Percentiles rank a stretch among this genome's conserved stretches.
These are phyloP conservation scores for Camelus dromedarius DNA, from an alignment of 2,113 vertebrate species.

Conservation along the genomic window DNA sequence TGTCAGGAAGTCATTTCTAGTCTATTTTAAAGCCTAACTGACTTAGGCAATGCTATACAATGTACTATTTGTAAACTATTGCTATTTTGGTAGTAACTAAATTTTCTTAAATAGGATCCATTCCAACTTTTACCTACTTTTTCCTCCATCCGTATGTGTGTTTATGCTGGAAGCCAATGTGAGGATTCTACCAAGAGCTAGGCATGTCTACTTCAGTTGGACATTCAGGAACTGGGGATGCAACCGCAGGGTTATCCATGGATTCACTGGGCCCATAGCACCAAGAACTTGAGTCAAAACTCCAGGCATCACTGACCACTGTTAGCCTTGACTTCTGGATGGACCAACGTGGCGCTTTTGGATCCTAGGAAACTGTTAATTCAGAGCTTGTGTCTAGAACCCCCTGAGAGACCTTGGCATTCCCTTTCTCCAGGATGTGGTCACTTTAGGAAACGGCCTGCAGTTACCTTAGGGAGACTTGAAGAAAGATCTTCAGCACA, in stretches of 20 bases:
- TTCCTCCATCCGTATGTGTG: neutral
- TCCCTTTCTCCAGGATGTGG: neutral
- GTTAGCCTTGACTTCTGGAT: neutral
- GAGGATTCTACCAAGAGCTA: neutral
- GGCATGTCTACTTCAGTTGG: neutral
- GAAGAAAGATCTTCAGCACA: neutral
- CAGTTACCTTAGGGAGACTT: neutral
- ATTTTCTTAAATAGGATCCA: neutral
- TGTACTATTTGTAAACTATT: constrained; percentile 17
- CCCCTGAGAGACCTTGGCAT: neutral
- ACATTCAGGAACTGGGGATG: neutral
- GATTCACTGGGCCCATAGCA: neutral
- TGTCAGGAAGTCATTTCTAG: constrained; percentile 15
- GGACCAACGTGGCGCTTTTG: neutral
- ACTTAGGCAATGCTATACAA: neutral
- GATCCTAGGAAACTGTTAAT: neutral
- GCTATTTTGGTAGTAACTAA: neutral
- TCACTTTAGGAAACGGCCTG: neutral
- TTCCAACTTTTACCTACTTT: neutral
- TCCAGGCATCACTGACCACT: neutral
- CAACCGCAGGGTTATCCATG: neutral
- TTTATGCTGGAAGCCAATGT: neutral
- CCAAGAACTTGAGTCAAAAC: neutral
- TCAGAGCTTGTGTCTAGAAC: neutral
- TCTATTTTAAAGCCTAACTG: constrained; percentile 48